Evolutionary conservation across 2,888 invertebrate species (phyloP), one percentile per base, ranked within the genome.

Genomic region (Sphaerophoria rueppellii): DNA sequence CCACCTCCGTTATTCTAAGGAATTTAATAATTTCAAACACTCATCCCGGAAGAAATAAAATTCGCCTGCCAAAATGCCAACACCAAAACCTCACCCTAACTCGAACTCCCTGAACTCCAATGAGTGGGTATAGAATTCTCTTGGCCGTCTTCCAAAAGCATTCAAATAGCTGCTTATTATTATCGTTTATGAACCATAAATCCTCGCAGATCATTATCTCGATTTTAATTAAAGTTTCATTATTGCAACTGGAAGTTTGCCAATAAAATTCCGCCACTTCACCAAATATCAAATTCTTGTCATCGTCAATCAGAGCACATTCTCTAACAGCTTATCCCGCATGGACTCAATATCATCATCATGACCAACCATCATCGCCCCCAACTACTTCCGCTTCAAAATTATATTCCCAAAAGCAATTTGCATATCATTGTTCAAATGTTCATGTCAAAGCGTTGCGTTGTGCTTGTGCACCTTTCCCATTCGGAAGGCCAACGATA

Each of bases 121-220:
- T 46, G 7, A 3, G 50, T n/a, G 50, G 16, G 24, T n/a, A 9
- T 3, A 11, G 24, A 5, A 52, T 9, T 58, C 14, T 48, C 2
- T 43, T 67, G 81, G 76, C 76, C 35, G 11, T 7, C 71, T 46
- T 65, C 67, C 71, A 40, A 81, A 55, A 37, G 37, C 52, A 40
- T 58, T 65, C 57, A 58, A 46, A 61, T 60, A 40, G 34, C 60
- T 67, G 37, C 46, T 24, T 75, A 70, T 58, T 75, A 70, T 58
- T 65, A 50, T 70, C 69, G 46, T 60, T 65, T 65, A 54, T 74
- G 54, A 74, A 16, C 65, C 74, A 75, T 79, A 75, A 82, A 65
- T 79, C 12, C 50, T 46, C 5, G 9, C 69, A 70, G 69, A 74
- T 79, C 74, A 74, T 71, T 75, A 74, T 79, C 70, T 35, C 24